phyloP scores from a whole-genome alignment of 2,797 vertebrate genomes.

The Rhadinocentrus ornatus region DNA sequence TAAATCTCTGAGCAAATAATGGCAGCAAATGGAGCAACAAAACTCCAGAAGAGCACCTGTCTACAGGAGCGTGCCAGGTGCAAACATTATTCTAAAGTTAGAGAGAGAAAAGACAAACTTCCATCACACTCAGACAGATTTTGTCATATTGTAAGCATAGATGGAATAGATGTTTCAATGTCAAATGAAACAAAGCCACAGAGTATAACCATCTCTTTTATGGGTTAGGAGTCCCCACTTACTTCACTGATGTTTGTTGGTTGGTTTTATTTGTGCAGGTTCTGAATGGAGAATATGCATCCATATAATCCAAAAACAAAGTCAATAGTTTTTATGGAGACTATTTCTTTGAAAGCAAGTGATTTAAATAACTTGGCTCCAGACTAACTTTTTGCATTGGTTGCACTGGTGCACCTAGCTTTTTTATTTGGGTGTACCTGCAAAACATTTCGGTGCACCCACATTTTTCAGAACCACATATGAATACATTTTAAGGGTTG shows the following conservation, averaged over 20 bases:
- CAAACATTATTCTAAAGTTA: constrained; percentile 73
- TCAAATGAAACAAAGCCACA: constrained; percentile 6
- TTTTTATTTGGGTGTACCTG: no score
- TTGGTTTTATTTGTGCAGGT: not conserved
- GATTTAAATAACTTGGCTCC: not conserved
- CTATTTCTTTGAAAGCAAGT: not conserved
- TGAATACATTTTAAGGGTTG: no score
- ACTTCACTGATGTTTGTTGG: no score
- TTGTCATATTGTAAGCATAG: constrained; percentile 31
- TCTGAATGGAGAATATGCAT: no score
- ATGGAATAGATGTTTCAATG: constrained; percentile 17
- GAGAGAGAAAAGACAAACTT: constrained; percentile 46
- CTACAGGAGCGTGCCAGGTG: constrained; percentile 82
- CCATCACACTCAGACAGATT: constrained; percentile 43
- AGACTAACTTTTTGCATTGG: not conserved
- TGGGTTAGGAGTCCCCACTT: not conserved
- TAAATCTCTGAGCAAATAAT: constrained; percentile 84
- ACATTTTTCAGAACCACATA: no score
- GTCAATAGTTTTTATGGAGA: not conserved
- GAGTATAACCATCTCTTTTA: not conserved
- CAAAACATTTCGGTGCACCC: no score
- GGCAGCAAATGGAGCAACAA: constrained; percentile 70
- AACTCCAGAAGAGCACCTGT: constrained; percentile 81
- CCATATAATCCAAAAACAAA: no score
- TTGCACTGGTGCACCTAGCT: no score